Evolutionary conservation across 2,113 vertebrate species (phyloP), one percentile per base, ranked within the genome.

Genomic region (Corydoras sp.): DNA sequence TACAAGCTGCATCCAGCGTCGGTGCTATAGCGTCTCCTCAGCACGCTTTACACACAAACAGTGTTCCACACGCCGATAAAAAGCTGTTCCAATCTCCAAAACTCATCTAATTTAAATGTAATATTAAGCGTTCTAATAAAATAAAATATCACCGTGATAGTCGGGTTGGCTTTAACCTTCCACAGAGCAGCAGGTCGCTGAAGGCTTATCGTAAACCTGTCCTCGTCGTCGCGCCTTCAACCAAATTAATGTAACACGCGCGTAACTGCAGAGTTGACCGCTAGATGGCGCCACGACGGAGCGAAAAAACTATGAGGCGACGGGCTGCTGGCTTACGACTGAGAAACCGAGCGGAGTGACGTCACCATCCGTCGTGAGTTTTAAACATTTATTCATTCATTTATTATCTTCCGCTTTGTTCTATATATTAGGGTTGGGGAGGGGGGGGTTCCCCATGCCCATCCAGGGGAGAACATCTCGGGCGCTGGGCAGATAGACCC

Each of bases 101-200:
- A 12, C 51, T 12, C 3, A 12, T 12, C 13, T 56, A 4, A 7
- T n/a, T 7, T 3, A 14, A 69, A 35, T 43, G 3, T 0, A 60
- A 60, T 13, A 15, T 0, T 12, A n/a, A 3, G 9, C 5, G 30
- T 11, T 6, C 35, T 53, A 15, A 11, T 69, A 73, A 53, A 8
- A 24, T 13, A 64, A 0, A 3, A 3, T 58, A 76, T 86, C 85
- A 90, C 88, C 86, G 69, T 68, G 59, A 77, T 77, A 65, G 8
- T 10, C 4, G 50, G 48, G 55, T 65, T 76, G 73, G 31, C 74
- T 81, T 84, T 90, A 88, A 89, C 89, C 90, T 91, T 91, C 81
- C 65, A 18, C 63, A 60, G 53, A 29, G 49, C 65, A 49, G 50
- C 50, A 64, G 54, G 58, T 62, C 48, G 54, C 62, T 63, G 31